Conservation (phyloP, 1,140 invertebrate species). For the Aphis gossypii region DNA sequence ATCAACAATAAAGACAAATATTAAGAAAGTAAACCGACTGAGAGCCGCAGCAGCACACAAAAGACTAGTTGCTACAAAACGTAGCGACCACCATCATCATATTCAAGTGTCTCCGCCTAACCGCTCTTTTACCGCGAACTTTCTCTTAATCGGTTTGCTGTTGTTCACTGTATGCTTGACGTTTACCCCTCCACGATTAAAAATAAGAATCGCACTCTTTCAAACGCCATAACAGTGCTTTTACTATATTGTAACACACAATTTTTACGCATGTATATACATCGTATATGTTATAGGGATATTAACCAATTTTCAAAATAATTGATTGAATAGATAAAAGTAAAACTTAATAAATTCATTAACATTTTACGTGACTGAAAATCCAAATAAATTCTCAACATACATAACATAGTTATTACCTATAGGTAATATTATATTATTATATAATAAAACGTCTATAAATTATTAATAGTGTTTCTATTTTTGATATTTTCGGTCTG, state of each 20-base stretch:
- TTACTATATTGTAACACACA: neutral
- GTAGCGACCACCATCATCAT: neutral
- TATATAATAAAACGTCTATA: neutral
- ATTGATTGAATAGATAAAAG: neutral
- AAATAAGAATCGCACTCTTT: neutral
- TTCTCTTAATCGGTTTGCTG: constrained; percentile 20
- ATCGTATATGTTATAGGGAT: neutral
- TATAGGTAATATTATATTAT: neutral
- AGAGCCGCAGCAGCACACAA: constrained; percentile 38
- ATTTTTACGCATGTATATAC: neutral
- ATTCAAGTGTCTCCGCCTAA: constrained; percentile 41
- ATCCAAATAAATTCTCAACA: neutral
- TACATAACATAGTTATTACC: neutral
- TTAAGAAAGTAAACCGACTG: constrained; percentile 49
- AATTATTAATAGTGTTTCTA: neutral
- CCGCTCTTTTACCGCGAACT: constrained; percentile 47
- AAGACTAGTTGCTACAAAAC: constrained; percentile 38
- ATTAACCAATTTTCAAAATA: neutral
- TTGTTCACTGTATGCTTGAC: neutral
- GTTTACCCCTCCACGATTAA: constrained; percentile 12
- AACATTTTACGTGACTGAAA: neutral
- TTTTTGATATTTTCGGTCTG: neutral
- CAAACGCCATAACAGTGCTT: constrained; percentile 18
- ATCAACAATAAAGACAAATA: constrained; percentile 47
- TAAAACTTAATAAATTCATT: neutral